Evolutionary conservation across 2,113 vertebrate genomes (phyloP).

Genomic region (Urocynchramus pylzowi): DNA sequence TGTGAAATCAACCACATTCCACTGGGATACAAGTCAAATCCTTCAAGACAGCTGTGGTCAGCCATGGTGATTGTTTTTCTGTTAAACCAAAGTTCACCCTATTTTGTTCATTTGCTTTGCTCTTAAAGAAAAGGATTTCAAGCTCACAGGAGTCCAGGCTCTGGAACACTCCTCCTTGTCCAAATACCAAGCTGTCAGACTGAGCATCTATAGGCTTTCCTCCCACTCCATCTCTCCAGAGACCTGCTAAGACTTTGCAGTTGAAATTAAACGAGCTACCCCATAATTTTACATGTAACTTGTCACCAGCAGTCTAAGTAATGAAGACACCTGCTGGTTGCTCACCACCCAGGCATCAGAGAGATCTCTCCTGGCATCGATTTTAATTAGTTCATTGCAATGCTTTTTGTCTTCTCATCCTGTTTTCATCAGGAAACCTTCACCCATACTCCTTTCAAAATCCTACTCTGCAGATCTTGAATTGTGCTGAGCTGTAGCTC

Average conservation of each 20-base stretch:
- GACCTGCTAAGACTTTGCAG: constrained; percentile 1
- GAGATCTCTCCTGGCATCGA: background rate
- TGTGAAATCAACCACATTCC: background rate
- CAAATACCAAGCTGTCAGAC: constrained; percentile 3
- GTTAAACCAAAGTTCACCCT: background rate
- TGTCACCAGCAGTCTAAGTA: constrained; percentile 54
- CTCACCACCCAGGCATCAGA: constrained; percentile 49
- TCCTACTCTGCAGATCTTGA: background rate
- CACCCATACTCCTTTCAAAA: constrained; percentile 12
- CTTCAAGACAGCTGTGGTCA: background rate
- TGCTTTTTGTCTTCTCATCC: constrained; percentile 21
- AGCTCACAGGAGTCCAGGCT: background rate
- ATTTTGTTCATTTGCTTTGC: background rate
- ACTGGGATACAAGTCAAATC: background rate
- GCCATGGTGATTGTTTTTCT: background rate
- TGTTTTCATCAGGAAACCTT: constrained; percentile 31
- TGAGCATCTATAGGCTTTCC: background rate
- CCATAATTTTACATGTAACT: constrained; percentile 16
- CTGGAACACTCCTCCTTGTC: background rate
- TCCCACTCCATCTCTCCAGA: constrained; percentile 9
- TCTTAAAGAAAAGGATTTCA: background rate
- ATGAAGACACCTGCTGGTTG: constrained; percentile 60
- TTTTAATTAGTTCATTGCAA: constrained; percentile 51
- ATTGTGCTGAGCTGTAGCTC: background rate
- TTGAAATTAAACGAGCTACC: constrained; percentile 27